Conservation (phyloP, 1,140 invertebrate species). For the Dufourea novaeangliae region DNA sequence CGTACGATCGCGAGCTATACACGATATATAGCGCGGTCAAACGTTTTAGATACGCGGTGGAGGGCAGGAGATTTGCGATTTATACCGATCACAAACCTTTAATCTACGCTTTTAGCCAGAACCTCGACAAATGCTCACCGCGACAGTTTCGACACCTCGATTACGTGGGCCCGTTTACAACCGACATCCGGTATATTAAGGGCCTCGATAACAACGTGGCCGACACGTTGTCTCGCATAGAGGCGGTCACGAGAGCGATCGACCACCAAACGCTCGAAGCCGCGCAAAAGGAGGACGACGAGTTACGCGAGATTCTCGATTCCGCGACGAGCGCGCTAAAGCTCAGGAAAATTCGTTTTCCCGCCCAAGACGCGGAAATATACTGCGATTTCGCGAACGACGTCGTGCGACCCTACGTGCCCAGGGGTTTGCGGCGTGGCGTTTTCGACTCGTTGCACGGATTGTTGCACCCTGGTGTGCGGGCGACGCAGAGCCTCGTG, state of each 20-base stretch:
- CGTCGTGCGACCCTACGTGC: not conserved
- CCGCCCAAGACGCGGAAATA: not conserved
- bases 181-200: conserved; percentile 54
- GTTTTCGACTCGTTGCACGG: too few relatives aligned
- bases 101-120: not conserved
- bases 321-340: not conserved
- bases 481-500: too few relatives aligned
- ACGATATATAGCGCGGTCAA: conserved; percentile 55
- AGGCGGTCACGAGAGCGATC: not conserved
- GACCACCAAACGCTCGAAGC: not conserved
- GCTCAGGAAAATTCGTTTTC: not conserved
- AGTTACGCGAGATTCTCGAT: not conserved
- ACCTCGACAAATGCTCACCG: not conserved
- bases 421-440: too few relatives aligned
- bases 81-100: not conserved
- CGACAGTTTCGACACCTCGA: not conserved
- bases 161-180: conserved; percentile 28
- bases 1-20: not conserved
- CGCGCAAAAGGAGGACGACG: too few relatives aligned
- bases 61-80: conserved; percentile 25
- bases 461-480: too few relatives aligned
- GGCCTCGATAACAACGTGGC: conserved; percentile 59
- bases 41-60: conserved; percentile 49
- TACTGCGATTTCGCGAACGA: too few relatives aligned
- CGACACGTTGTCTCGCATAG: conserved; percentile 52